Base-by-base conservation (phyloP, 2,888 invertebrate genomes). In the Trimorus sp. region DNA sequence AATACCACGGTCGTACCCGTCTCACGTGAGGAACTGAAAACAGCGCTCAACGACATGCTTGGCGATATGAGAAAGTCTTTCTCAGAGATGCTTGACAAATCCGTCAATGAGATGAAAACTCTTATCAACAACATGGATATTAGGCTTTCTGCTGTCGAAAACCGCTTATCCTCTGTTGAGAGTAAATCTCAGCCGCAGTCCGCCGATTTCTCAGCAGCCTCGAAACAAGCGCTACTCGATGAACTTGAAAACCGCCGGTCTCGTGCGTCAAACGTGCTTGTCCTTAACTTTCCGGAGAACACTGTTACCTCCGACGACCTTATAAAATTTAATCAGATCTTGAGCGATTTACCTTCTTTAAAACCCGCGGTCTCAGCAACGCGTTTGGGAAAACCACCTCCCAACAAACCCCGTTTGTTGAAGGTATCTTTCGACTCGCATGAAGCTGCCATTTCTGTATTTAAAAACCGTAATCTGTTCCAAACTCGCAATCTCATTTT, bases 81-180 rank as follows among this genome's bases (percentile, higher is more conserved):
- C n/a, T n/a, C n/a, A n/a, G n/a, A n/a, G n/a, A 48, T 48, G 48
- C 48, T 48, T 5, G 48, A 48, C 9, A 48, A 48, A 48, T 48
- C 48, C 12, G 48, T 48, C n/a, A 12, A 48, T 4, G 48, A 12
- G 12, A 48, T 48, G 12, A 48, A 48, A 12, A 48, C 48, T 5
- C 48, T 12, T 12, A 8, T 48, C 4, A 12, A 3, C 12, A n/a
- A 9, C 12, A 48, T 48, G 9, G 48, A 48, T 4, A 48, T 12
- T 48, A 48, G 12, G n/a, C 4, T 48, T 9, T 12, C 48, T 4
- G 12, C 8, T 7, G 8, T 48, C 9, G 48, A 48, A 9, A n/a
- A 48, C 4, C 8, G 48, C 8, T 12, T 48, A n/a, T 12, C 48
- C n/a, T 12, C 3, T 4, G 8, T 48, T 12, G 48, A 48, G 12